Evolutionary conservation across 2,113 vertebrate species (phyloP).

Genomic region (Chaetura pelagica): DNA sequence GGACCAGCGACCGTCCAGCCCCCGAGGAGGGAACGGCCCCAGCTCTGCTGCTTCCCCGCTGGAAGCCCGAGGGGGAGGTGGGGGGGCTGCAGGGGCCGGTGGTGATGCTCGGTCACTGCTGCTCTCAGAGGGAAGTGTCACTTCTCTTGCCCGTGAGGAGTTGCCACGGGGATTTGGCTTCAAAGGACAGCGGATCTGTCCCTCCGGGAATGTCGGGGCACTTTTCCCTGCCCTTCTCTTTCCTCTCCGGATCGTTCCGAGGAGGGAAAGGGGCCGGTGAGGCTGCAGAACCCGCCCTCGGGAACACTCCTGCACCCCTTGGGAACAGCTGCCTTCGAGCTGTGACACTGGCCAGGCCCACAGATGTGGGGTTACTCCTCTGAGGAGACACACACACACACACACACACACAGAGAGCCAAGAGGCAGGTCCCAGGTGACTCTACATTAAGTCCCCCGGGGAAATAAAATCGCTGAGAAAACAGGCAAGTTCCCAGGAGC

Average conservation of each 20-base stretch:
- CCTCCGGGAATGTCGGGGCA: not conserved
- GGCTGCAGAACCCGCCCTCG: not conserved
- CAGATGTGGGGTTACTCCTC: fast-evolving
- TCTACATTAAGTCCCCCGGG: not conserved
- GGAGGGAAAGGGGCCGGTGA: not conserved
- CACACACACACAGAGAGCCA: too few species aligned
- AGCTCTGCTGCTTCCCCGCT: fast-evolving
- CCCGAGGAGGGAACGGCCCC: fast-evolving
- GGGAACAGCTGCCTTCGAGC: not conserved
- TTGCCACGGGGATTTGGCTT: not conserved
- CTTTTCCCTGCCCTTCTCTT: not conserved
- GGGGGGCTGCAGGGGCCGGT: fast-evolving
- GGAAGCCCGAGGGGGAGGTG: fast-evolving
- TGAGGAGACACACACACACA: not conserved
- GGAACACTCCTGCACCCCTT: not conserved
- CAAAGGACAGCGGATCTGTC: not conserved
- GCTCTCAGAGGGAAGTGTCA: not conserved
- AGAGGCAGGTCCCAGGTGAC: not conserved
- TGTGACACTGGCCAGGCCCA: fast-evolving
- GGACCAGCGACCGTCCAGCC: not conserved
- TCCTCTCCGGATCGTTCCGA: not conserved
- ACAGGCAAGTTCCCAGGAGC: not conserved
- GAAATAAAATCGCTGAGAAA: not conserved
- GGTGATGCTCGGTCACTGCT: fast-evolving
- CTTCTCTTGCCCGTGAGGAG: fast-evolving